Conservation (phyloP, 2,888 invertebrate species). For the Linnaemya tessellans region DNA sequence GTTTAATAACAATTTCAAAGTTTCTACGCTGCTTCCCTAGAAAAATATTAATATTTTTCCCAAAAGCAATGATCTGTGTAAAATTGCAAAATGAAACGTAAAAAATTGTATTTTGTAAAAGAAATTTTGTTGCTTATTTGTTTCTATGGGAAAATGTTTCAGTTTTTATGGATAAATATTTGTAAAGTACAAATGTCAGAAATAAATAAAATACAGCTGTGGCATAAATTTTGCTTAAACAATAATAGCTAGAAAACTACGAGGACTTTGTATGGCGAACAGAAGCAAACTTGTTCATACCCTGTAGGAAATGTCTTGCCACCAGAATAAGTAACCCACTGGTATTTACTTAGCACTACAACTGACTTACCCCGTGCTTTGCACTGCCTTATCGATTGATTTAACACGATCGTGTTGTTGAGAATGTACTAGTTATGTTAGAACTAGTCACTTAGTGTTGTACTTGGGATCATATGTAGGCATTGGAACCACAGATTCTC, state of each 20-base stretch:
- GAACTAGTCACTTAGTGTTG: too few relatives aligned
- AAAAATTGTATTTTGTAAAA: slow-evolving; percentile 1
- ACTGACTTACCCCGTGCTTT: too few relatives aligned
- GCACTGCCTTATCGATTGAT: too few relatives aligned
- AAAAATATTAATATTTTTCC: background rate
- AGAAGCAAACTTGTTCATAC: too few relatives aligned
- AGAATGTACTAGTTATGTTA: too few relatives aligned
- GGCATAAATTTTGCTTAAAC: slow-evolving; percentile 10
- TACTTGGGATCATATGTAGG: too few relatives aligned
- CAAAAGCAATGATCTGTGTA: slow-evolving; percentile 1
- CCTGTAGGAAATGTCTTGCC: too few relatives aligned
- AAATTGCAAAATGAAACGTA: slow-evolving; percentile 18
- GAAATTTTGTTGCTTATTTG: slow-evolving; percentile 12
- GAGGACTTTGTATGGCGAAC: background rate
- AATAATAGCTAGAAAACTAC: slow-evolving; percentile 3
- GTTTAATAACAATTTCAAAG: background rate
- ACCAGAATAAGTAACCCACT: too few relatives aligned
- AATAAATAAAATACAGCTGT: slow-evolving; percentile 44
- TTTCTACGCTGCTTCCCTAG: background rate
- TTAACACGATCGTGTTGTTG: too few relatives aligned
- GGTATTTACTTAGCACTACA: too few relatives aligned
- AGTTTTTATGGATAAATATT: slow-evolving; percentile 13
- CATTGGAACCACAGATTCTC: too few relatives aligned
- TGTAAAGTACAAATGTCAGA: slow-evolving; percentile 37
- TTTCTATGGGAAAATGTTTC: slow-evolving; percentile 19